phyloP scores from a whole-genome alignment of 2,797 vertebrate genomes.

The Echeneis naucrates region DNA sequence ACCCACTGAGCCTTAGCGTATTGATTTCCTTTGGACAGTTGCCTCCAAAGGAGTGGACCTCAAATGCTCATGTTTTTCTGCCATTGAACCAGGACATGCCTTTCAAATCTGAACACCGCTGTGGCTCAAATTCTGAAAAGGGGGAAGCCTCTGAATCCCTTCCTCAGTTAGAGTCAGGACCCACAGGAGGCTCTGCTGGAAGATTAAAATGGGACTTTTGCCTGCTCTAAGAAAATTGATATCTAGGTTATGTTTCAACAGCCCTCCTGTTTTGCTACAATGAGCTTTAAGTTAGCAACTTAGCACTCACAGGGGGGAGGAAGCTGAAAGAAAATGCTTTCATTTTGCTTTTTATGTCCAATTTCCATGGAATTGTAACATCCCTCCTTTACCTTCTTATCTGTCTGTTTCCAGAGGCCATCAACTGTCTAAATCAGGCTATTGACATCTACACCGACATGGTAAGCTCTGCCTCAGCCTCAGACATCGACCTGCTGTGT shows the following conservation, averaged over 20 bases:
- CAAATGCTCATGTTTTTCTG: neutral
- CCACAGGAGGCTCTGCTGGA: slow-evolving; percentile 21
- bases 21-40: too few species aligned
- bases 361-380: slow-evolving; percentile 10
- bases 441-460: slow-evolving; percentile 99
- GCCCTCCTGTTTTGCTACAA: slow-evolving; percentile 5
- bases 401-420: slow-evolving; percentile 91
- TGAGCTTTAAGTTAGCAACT: slow-evolving; percentile 47
- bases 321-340: slow-evolving; percentile 14
- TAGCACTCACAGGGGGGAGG: slow-evolving; percentile 40
- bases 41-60: too few species aligned
- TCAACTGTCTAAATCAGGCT: slow-evolving; percentile 99
- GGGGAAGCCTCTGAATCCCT: slow-evolving; percentile 12
- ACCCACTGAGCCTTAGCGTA: too few species aligned
- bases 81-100: neutral
- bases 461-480: slow-evolving; percentile 83
- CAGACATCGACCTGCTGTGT: rapidly evolving
- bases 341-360: slow-evolving; percentile 27
- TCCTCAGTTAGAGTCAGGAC: slow-evolving; percentile 1
- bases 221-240: slow-evolving; percentile 26
- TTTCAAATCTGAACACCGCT: neutral
- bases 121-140: neutral
- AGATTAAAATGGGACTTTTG: slow-evolving; percentile 30
- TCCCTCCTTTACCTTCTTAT: slow-evolving; percentile 55
- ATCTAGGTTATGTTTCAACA: slow-evolving; percentile 41